Evolutionary conservation across 2,888 invertebrate genomes (phyloP).

Genomic region (Baronia brevicornis): DNA sequence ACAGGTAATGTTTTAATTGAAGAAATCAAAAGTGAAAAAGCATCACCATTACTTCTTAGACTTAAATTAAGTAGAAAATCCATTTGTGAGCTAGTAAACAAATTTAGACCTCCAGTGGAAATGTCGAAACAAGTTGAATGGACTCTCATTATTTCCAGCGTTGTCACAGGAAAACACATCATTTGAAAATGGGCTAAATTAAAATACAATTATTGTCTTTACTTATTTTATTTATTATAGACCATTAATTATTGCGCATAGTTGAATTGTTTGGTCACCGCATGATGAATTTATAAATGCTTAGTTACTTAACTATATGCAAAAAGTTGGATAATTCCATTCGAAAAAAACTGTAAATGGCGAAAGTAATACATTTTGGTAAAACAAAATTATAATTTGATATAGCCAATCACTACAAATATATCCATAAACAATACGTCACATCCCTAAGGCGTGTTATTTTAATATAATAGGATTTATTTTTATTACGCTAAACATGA

Average conservation of each 20-base stretch:
- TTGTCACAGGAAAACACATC: conserved; percentile 60
- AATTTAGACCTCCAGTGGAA: conserved; percentile 53
- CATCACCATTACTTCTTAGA: conserved; percentile 39
- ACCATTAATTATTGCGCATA: conserved; percentile 57
- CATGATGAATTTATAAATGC: conserved; percentile 60
- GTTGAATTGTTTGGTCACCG: conserved; percentile 58
- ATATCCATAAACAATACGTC: conserved; percentile 7
- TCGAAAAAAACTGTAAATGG: too few relatives aligned
- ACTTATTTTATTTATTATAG: conserved; percentile 57
- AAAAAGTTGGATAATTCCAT: conserved; percentile 38
- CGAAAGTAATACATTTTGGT: too few relatives aligned
- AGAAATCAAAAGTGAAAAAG: conserved; percentile 33
- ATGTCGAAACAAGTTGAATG: conserved; percentile 50
- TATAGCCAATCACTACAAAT: conserved; percentile 12
- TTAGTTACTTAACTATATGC: conserved; percentile 43
- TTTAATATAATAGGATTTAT: too few relatives aligned
- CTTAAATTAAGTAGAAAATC: conserved; percentile 51
- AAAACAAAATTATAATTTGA: conserved; percentile 20
- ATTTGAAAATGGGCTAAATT: conserved; percentile 29
- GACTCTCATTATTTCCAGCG: conserved; percentile 55
- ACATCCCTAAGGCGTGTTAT: conserved; percentile 7
- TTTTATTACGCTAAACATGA: too few relatives aligned
- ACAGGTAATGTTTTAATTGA: conserved; percentile 56
- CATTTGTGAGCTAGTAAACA: conserved; percentile 43
- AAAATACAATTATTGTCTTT: conserved; percentile 32